Base-by-base conservation (phyloP, 2,113 vertebrate genomes). In the Pica pica region DNA sequence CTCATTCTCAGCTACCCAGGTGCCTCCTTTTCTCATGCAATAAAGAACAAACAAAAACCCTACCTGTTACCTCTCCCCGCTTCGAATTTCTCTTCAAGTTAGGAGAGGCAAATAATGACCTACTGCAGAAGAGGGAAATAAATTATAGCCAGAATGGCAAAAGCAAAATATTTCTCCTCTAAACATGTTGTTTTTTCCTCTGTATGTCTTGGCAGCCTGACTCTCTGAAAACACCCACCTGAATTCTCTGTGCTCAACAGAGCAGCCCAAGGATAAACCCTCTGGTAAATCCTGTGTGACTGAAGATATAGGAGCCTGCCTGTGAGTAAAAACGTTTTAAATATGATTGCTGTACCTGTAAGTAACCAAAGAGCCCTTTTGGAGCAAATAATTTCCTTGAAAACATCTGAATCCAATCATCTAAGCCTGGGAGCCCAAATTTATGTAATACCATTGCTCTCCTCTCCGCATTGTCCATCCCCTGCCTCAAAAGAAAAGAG, bases 271-370 rank as follows among this genome's bases (percentile, higher is more conserved):
- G 92, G 85, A 93, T 70, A 96, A 94, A 88, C 63, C 68, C 69
- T 83, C 56, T n/a, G 27, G 68, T 80, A 95, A 96, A 96, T 93
- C 90, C 65, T 83, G 44, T 70, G 90, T 74, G 75, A 90, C 90
- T 88, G 90, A 87, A 91, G 67, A 59, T 80, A 50, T 31, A 94
- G 87, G 60, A 95, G 60, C 41, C 92, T 90, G 52, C 73, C 71
- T 95, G 96, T 96, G 80, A 97, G 94, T 96, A 96, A 95, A 96
- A 94, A 81, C 64, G 89, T 81, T 93, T 94, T 78, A 90, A 95
- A 95, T 90, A 77, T 81, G 79, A 96, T 96, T 95, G 56, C 68
- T 92, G 53, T 94, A 96, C 69, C 90, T 96, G 83, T 75, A 87
- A 83, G 82, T 64, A 93, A 93, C 85, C 52, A 88, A 94, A 95